A percentile compares a stretch with the other conserved stretches of the same genome.
Evolutionary conservation across 64 coral and sea anemone genomes (phyloP).

Genomic region (Montipora cactus): DNA sequence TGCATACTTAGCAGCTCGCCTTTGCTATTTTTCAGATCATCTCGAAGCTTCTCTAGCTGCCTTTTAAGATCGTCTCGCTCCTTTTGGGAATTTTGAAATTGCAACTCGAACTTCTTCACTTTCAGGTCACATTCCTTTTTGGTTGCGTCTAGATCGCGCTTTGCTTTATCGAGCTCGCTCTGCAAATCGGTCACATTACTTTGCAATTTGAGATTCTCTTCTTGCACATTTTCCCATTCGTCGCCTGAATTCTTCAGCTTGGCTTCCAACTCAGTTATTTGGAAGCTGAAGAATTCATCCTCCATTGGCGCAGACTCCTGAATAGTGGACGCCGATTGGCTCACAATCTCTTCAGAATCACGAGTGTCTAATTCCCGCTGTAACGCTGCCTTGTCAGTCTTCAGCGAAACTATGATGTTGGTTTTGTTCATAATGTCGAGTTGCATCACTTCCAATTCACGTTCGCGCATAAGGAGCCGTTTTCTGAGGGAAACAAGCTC

Average conservation of each 20-base stretch:
- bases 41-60: constrained; percentile 79
- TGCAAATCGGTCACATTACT: constrained; percentile 81
- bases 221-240: constrained; percentile 65
- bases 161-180: constrained; percentile 81
- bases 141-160: constrained; percentile 76
- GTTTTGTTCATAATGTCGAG: constrained; percentile 86
- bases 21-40: constrained; percentile 85
- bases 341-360: constrained; percentile 87
- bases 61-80: constrained; percentile 87
- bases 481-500: constrained; percentile 85
- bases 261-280: constrained; percentile 55
- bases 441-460: constrained; percentile 84
- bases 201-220: constrained; percentile 69
- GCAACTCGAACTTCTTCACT: constrained; percentile 89
- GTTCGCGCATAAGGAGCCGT: constrained; percentile 80
- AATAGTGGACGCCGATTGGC: constrained; percentile 57
- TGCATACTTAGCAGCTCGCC: constrained; percentile 56
- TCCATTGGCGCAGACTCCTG: constrained; percentile 62
- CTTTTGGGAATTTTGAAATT: constrained; percentile 86
- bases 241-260: constrained; percentile 73
- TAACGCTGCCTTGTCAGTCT: constrained; percentile 77
- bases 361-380: constrained; percentile 83
- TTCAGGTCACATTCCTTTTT: constrained; percentile 90
- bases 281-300: constrained; percentile 55
- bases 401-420: constrained; percentile 82